Evolutionary conservation across 2,888 invertebrate genomes (phyloP), one percentile per base, ranked within the genome.

Genomic region (Argyresthia albistria): DNA sequence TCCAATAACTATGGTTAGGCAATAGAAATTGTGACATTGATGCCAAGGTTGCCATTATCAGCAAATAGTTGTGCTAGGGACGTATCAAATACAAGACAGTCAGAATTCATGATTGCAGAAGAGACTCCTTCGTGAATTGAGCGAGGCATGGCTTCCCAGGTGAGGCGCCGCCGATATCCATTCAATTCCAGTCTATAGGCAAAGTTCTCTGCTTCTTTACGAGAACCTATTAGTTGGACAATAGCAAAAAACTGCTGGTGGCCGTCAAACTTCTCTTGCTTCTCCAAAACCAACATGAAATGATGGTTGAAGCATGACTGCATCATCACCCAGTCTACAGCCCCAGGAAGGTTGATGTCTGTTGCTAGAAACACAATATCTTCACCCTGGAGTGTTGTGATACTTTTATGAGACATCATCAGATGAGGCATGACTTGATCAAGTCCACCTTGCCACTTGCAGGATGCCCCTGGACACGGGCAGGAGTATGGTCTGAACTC

Each of bases 261-360:
- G 0, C 97, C 98, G 87, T 99, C 98, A 77, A 94, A 97, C 75
- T 99, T 99, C 70, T 98, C 98, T 82, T 98, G 97, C 76, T 99
- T 99, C 76, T 99, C 99, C 51, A 99, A 90, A 39, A 99, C 99
- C 60, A 99, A 90, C 99, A 99, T 99, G 73, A 99, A 99, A 80
- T 99, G 97, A 74, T 98, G 98, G 54, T 97, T 97, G 78, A 99
- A 99, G 81, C 99, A 99, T 35, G 97, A 97, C 86, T 99, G 99
- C 99, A 99, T 99, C 99, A 99, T 99, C 4, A 97, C 97, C 98
- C 98, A 99, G 80, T 99, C 98, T 9, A 99, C 98, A 37, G 98
- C 99, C 55, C 99, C 99, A 8, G 99, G 99, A 60, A 99, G 91
- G 88, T 99, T 99, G 57, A 99, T 99, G 79, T 99, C 99, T 43